phyloP scores from a whole-genome alignment of 2,113 vertebrate genomes.

The Semicossyphus pulcher region DNA sequence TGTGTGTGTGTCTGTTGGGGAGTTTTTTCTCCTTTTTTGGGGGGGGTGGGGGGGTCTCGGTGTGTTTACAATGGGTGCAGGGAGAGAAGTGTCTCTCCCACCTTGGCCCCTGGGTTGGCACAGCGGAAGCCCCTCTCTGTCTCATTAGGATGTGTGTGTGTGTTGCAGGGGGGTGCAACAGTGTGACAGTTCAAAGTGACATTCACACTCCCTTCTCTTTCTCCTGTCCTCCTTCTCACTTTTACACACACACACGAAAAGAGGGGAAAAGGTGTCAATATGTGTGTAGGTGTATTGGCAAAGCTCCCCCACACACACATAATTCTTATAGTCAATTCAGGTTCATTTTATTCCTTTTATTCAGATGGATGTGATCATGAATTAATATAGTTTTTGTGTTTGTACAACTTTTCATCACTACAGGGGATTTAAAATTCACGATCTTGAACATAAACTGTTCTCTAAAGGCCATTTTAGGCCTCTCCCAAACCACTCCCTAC shows the following conservation, averaged over 20 bases:
- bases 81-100: constrained; percentile 83
- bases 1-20: constrained; percentile 24
- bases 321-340: too few relatives aligned
- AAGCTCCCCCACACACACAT: constrained; percentile 12
- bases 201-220: constrained; percentile 83
- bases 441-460: too few relatives aligned
- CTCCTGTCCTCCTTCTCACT: constrained; percentile 75
- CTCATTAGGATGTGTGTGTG: constrained; percentile 84
- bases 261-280: constrained; percentile 60
- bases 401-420: not conserved
- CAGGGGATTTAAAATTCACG: too few relatives aligned
- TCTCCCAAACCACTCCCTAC: too few relatives aligned
- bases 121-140: constrained; percentile 85
- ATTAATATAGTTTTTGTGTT: not conserved
- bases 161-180: constrained; percentile 62
- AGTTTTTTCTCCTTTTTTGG: not conserved
- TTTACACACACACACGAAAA: constrained; percentile 75
- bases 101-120: constrained; percentile 88
- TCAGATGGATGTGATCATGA: not conserved
- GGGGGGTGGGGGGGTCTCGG: constrained; percentile 16
- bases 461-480: too few relatives aligned
- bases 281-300: constrained; percentile 25
- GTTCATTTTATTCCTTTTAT: not conserved
- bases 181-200: constrained; percentile 89
- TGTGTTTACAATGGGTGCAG: constrained; percentile 74